Evolutionary conservation across 2,113 vertebrate genomes (phyloP).

Genomic region (Dermatemys mawii): DNA sequence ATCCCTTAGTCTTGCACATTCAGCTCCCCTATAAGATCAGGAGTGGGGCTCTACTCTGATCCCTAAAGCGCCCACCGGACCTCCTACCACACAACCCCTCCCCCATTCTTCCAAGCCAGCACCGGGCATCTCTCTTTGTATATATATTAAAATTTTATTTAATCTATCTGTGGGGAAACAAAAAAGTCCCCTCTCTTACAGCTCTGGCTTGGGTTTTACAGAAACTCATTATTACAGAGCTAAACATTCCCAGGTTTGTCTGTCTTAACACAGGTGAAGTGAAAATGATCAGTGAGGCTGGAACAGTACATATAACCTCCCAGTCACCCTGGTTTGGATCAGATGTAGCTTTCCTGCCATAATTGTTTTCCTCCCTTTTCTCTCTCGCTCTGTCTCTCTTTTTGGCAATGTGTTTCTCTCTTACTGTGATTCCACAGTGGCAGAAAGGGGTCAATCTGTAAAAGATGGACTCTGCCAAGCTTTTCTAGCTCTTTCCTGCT

Average conservation of each 20-base stretch:
- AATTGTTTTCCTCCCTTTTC: neutral
- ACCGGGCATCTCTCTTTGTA: constrained; percentile 2
- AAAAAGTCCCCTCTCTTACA: neutral
- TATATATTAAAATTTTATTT: neutral
- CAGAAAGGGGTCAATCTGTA: constrained; percentile 78
- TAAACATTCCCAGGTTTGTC: neutral
- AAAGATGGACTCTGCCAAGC: constrained; percentile 80
- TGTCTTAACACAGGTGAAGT: constrained; percentile 5
- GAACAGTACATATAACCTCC: neutral
- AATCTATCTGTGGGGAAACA: no score
- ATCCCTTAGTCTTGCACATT: neutral
- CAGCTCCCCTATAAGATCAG: neutral
- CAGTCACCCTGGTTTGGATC: neutral
- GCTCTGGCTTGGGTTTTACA: neutral
- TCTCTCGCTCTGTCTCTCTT: constrained; percentile 17
- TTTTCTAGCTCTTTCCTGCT: constrained; percentile 80
- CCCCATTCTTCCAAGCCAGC: neutral
- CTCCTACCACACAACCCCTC: neutral
- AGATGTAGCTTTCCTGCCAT: neutral
- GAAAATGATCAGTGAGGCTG: neutral
- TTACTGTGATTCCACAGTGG: constrained; percentile 48
- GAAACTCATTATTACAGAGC: neutral
- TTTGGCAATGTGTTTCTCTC: constrained; percentile 36
- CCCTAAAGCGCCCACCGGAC: neutral
- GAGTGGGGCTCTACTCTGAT: neutral